These are phyloP conservation scores for Progne subis DNA, from an alignment of 2,113 vertebrate genomes.

Conservation along the genomic window DNA sequence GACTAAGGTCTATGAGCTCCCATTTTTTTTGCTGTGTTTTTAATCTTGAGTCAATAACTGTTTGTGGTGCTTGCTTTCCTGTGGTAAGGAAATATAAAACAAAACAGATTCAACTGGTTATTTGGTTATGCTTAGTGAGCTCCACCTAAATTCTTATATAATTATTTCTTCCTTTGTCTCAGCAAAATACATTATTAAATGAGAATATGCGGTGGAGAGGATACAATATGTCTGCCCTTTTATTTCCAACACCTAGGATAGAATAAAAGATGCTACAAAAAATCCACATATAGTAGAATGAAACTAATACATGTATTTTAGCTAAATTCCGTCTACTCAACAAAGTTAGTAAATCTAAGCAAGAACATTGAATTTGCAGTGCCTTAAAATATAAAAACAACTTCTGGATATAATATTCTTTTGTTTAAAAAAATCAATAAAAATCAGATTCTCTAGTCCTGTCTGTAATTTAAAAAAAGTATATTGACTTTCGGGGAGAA, in stretches of 20 bases:
- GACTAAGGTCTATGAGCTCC: conserved; percentile 63
- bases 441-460: neutral
- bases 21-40: conserved; percentile 39
- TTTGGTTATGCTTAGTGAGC: neutral
- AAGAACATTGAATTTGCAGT: neutral
- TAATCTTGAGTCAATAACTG: neutral
- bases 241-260: neutral
- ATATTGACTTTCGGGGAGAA: neutral
- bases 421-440: neutral
- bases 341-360: neutral
- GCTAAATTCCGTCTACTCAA: neutral
- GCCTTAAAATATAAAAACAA: neutral
- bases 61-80: neutral
- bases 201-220: neutral
- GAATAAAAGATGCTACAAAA: neutral
- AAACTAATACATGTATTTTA: neutral
- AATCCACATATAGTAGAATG: neutral
- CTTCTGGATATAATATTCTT: neutral
- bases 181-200: neutral
- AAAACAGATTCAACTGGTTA: neutral
- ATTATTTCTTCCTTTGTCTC: neutral
- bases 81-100: neutral
- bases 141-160: neutral
- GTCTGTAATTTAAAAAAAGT: neutral
- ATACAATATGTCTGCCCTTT: neutral